Evolutionary conservation across 2,113 vertebrate genomes (phyloP).

Genomic region (Phocoena phocoena): DNA sequence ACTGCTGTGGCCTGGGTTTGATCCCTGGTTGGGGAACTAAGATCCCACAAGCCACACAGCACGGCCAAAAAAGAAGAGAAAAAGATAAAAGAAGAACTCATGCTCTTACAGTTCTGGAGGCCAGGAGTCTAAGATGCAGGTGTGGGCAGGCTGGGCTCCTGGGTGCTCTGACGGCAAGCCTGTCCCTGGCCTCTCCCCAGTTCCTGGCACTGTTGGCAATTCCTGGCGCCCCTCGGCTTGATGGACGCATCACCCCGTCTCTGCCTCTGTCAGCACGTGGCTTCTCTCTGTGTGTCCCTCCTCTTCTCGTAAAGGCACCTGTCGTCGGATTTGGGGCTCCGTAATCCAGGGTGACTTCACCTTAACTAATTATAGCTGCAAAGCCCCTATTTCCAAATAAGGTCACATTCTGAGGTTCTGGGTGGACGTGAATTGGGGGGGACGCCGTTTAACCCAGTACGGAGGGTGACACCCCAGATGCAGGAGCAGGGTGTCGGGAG

Average conservation of each 20-base stretch:
- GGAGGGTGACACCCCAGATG: neutral
- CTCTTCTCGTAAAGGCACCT: neutral
- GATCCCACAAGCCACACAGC: neutral
- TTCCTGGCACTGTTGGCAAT: fast-evolving
- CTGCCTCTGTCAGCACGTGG: fast-evolving
- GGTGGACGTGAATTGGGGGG: neutral
- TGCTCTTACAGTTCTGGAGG: neutral
- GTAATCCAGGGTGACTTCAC: neutral
- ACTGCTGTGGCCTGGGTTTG: neutral
- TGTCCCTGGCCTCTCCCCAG: neutral
- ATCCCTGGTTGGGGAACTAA: neutral
- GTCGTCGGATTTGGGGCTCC: fast-evolving
- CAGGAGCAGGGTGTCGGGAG: neutral
- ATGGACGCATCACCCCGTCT: fast-evolving
- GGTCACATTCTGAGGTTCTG: neutral
- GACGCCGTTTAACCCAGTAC: too few relatives aligned
- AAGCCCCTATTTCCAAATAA: neutral
- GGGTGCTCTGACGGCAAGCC: fast-evolving
- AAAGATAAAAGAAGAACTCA: neutral
- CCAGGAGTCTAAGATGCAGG: fast-evolving
- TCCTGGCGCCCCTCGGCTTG: fast-evolving
- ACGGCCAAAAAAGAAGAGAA: neutral
- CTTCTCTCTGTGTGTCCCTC: too few relatives aligned
- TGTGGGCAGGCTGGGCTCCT: neutral
- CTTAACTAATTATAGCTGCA: neutral